Evolutionary conservation across 2,113 vertebrate species (phyloP).

Genomic region (Sorex araneus): DNA sequence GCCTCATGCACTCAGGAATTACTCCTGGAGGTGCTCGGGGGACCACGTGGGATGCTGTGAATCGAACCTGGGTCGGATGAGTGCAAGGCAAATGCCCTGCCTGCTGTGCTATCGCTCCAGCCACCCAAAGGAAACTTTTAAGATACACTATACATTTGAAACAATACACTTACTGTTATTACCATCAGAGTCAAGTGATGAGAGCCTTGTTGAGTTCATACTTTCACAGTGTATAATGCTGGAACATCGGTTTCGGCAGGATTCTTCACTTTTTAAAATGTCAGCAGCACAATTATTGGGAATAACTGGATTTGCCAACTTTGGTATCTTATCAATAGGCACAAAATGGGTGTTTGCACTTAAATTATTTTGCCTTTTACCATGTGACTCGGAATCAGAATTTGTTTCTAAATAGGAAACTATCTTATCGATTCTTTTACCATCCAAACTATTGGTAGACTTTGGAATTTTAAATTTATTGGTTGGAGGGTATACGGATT

Average conservation of each 20-base stretch:
- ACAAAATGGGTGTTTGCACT: slow-evolving; percentile 54
- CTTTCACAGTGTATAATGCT: slow-evolving; percentile 59
- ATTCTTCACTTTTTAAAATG: slow-evolving; percentile 25
- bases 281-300: slow-evolving; percentile 12
- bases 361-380: slow-evolving; percentile 59
- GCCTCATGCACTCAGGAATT: too few relatives aligned
- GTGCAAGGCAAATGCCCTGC: too few relatives aligned
- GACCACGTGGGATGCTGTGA: too few relatives aligned
- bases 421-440: slow-evolving; percentile 45
- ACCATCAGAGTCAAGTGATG: slow-evolving; percentile 14
- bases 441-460: slow-evolving; percentile 6
- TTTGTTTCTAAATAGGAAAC: slow-evolving; percentile 57
- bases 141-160: not conserved
- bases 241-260: not conserved
- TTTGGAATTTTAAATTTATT: slow-evolving; percentile 20
- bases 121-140: not conserved
- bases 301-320: slow-evolving; percentile 50
- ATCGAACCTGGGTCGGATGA: too few relatives aligned
- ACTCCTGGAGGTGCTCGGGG: too few relatives aligned
- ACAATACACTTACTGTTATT: slow-evolving; percentile 74
- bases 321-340: slow-evolving; percentile 48
- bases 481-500: not conserved
- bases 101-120: too few relatives aligned
- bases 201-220: slow-evolving; percentile 5
- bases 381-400: slow-evolving; percentile 39